Percentiles rank a stretch among this genome's conserved stretches.
These are phyloP conservation scores for Polydrusus pterygomalis DNA, from an alignment of 2,888 invertebrate species.

Conservation along the genomic window DNA sequence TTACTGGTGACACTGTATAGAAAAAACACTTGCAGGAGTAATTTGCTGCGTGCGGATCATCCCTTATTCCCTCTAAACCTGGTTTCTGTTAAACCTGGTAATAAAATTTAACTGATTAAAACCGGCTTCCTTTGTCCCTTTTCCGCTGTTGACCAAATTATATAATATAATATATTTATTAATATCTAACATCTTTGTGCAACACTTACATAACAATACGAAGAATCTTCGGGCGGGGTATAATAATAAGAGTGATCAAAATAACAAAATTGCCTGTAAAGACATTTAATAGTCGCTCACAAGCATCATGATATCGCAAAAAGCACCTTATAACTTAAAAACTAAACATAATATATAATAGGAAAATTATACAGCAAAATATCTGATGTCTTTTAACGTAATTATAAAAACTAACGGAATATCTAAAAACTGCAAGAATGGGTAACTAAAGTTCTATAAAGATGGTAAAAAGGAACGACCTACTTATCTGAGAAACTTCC, in stretches of 20 bases:
- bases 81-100: no score
- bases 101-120: no score
- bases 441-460: conserved; percentile 32
- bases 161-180: no score
- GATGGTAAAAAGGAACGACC: conserved; percentile 28
- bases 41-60: no score
- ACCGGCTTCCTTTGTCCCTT: no score
- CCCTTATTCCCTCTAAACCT: no score
- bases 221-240: neutral
- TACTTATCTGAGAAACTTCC: conserved; percentile 14
- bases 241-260: neutral
- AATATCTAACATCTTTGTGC: no score
- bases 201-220: no score
- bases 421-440: conserved; percentile 30
- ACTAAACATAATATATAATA: conserved; percentile 19
- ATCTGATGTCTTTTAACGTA: conserved; percentile 33
- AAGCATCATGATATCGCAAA: conserved; percentile 24
- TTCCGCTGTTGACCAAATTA: no score
- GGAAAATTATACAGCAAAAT: conserved; percentile 25
- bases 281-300: conserved; percentile 14
- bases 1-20: no score
- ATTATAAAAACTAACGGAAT: conserved; percentile 21
- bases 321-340: conserved; percentile 27
- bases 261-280: conserved; percentile 5
- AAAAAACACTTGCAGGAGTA: no score